phyloP scores from a whole-genome alignment of 2,888 invertebrate genomes.

The Carpatolechia fugitivella region DNA sequence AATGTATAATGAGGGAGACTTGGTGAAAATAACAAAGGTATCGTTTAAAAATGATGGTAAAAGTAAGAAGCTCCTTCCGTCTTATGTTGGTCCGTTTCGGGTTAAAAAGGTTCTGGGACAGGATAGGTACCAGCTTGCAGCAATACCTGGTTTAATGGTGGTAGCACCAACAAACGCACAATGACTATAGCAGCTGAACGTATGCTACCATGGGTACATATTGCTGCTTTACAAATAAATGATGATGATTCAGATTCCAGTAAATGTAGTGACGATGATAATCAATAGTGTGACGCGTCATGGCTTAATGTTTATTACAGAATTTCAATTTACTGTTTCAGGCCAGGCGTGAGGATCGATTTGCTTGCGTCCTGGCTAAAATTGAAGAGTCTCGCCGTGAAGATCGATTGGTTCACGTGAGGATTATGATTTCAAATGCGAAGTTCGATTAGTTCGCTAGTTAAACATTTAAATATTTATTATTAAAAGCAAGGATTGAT shows the following conservation, averaged over 20 bases:
- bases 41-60: constrained; percentile 26
- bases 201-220: constrained; percentile 9
- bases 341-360: constrained; percentile 1
- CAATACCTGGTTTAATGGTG: constrained; percentile 17
- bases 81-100: constrained; percentile 17
- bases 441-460: not conserved
- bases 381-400: not conserved
- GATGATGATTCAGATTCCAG: constrained; percentile 7
- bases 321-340: not conserved
- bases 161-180: not conserved
- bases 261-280: not conserved
- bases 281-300: not conserved
- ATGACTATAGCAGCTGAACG: constrained; percentile 8
- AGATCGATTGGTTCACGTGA: constrained; percentile 3
- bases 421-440: not conserved
- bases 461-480: not conserved
- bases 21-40: constrained; percentile 26
- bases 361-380: not conserved
- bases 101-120: constrained; percentile 15
- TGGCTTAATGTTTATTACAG: not conserved
- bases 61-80: constrained; percentile 25
- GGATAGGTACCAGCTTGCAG: constrained; percentile 15
- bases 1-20: constrained; percentile 22
- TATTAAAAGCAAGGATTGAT: too few relatives aligned
- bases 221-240: constrained; percentile 8